Evolutionary conservation across 2,888 invertebrate species (phyloP).

Genomic region (Cheilosia vernalis): DNA sequence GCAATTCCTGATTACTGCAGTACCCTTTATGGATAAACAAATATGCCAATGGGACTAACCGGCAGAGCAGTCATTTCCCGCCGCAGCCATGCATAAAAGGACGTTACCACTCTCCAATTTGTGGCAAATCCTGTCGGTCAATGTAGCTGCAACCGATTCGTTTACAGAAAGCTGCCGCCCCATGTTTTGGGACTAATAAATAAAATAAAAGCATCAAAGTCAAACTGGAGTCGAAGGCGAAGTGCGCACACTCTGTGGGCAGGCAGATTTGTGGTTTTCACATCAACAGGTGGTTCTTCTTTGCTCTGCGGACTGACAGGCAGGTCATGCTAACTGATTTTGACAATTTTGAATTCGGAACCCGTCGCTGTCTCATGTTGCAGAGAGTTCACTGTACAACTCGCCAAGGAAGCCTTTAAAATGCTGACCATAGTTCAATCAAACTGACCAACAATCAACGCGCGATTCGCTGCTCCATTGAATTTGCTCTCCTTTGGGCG

Average conservation of each 20-base stretch:
- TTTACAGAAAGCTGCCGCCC: conserved; percentile 13
- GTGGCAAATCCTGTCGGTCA: conserved; percentile 9
- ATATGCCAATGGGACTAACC: neutral
- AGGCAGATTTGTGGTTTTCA: conserved; percentile 35
- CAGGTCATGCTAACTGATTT: neutral
- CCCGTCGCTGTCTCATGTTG: conserved; percentile 2
- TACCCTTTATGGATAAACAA: conserved; percentile 6
- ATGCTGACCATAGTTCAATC: neutral
- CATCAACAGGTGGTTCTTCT: conserved; percentile 14
- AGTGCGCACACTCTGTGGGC: neutral
- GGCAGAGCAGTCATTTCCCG: neutral
- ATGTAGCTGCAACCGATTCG: too few relatives aligned
- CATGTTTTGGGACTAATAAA: conserved; percentile 16
- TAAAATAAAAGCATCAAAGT: neutral
- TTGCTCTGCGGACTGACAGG: neutral
- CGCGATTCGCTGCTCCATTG: too few relatives aligned
- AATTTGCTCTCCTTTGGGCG: too few relatives aligned
- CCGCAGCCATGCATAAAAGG: neutral
- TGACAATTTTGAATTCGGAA: conserved; percentile 6
- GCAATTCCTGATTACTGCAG: conserved; percentile 14
- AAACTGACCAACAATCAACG: neutral
- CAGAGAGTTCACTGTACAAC: neutral
- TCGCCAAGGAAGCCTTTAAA: conserved; percentile 1
- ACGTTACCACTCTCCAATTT: neutral
- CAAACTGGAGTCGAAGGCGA: neutral